Conservation (phyloP, 2,797 vertebrate genomes). For the Sparidentex hasta region DNA sequence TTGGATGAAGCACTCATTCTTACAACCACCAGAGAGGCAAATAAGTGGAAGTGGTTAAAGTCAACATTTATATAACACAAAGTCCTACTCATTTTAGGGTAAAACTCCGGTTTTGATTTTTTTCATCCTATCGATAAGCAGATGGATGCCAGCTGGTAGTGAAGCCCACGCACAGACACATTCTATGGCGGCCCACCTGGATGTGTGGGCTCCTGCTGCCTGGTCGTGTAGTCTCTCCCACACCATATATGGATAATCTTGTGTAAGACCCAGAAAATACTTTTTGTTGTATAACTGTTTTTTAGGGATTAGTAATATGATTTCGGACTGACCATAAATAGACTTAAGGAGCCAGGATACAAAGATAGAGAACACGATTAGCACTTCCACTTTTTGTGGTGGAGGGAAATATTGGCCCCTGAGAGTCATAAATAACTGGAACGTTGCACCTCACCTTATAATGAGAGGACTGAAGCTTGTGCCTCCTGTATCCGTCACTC, state of each 20-base stretch:
- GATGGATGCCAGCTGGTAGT: conserved; percentile 53
- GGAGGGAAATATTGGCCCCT: conserved; percentile 3
- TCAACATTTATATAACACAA: conserved; percentile 44
- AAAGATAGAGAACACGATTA: conserved; percentile 37
- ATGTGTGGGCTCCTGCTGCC: conserved; percentile 69
- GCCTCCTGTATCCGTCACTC: conserved; percentile 18
- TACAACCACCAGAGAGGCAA: not conserved
- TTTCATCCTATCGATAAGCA: conserved; percentile 47
- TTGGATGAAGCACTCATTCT: not conserved
- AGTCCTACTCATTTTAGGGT: conserved; percentile 28
- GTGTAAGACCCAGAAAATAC: conserved; percentile 65
- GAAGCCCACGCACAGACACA: conserved; percentile 61
- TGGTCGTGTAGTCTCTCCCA: conserved; percentile 49
- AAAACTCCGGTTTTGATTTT: conserved; percentile 38
- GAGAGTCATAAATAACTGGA: conserved; percentile 24
- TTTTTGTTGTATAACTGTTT: conserved; percentile 71
- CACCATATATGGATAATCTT: conserved; percentile 68
- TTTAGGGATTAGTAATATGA: conserved; percentile 50
- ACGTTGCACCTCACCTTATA: not conserved
- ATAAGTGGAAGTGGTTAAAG: not conserved
- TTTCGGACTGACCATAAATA: conserved; percentile 58
- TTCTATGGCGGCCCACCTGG: conserved; percentile 74
- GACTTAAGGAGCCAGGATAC: conserved; percentile 31
- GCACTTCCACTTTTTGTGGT: conserved; percentile 12
- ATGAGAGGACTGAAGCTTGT: conserved; percentile 1